A percentile compares a stretch with the other conserved stretches of the same genome.
These are phyloP conservation scores for Druon quercuslanigerum DNA, from an alignment of 1,140 invertebrate species.

Conservation along the genomic window DNA sequence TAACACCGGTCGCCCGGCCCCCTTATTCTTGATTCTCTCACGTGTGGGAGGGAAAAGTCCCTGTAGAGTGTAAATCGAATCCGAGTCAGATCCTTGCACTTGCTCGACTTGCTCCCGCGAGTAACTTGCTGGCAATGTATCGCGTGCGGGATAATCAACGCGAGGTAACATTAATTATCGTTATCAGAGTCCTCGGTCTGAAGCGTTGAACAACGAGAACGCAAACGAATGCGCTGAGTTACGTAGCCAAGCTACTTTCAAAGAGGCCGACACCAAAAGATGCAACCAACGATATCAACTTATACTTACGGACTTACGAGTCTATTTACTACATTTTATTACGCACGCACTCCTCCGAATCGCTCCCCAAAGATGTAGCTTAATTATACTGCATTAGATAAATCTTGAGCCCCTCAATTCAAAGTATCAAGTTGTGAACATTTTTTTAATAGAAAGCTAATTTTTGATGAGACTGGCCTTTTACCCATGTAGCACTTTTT, in stretches of 20 bases:
- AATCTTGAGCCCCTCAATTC: slow-evolving; percentile 18
- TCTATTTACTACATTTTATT: slow-evolving; percentile 49
- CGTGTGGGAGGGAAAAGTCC: too few species aligned
- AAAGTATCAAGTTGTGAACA: background rate
- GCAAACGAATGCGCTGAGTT: slow-evolving; percentile 49
- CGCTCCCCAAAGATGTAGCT: slow-evolving; percentile 33
- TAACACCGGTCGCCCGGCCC: background rate
- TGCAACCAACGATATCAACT: slow-evolving; percentile 43
- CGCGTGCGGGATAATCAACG: slow-evolving; percentile 64
- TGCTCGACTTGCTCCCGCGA: slow-evolving; percentile 18
- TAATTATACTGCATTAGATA: slow-evolving; percentile 38
- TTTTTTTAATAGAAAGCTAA: background rate
- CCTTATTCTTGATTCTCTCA: background rate
- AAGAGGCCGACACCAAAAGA: slow-evolving; percentile 53
- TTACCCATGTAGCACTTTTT: background rate
- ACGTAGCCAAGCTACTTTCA: slow-evolving; percentile 49
- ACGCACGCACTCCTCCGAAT: slow-evolving; percentile 13
- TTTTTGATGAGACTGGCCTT: background rate
- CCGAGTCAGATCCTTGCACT: slow-evolving; percentile 27
- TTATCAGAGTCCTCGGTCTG: slow-evolving; percentile 66
- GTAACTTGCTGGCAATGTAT: slow-evolving; percentile 42
- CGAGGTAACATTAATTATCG: slow-evolving; percentile 68
- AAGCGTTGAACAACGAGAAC: slow-evolving; percentile 60
- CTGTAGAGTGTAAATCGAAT: slow-evolving; percentile 22
- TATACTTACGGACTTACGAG: slow-evolving; percentile 51